phyloP scores from a whole-genome alignment of 2,888 invertebrate genomes.

The Idaea dimidiata region DNA sequence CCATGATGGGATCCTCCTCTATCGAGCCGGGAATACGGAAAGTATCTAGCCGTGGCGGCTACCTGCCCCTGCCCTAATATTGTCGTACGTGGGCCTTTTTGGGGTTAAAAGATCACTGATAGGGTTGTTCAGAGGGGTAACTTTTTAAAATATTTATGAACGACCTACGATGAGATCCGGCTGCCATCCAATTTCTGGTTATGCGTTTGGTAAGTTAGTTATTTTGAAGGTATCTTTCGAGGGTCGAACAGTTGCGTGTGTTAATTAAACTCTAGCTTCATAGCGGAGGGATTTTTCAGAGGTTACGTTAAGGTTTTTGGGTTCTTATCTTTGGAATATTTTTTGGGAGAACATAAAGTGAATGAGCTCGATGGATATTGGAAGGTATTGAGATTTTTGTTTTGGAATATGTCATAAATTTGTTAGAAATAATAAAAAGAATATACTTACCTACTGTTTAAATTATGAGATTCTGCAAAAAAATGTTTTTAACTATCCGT shows the following conservation, averaged over 20 bases:
- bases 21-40: slow-evolving; percentile 36
- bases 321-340: neutral
- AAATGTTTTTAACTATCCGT: no score
- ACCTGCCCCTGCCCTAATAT: slow-evolving; percentile 64
- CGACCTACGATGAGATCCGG: slow-evolving; percentile 59
- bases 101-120: slow-evolving; percentile 74
- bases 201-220: slow-evolving; percentile 77
- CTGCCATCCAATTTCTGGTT: slow-evolving; percentile 77
- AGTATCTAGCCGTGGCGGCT: neutral
- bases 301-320: slow-evolving; percentile 38
- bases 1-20: slow-evolving; percentile 72
- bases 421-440: neutral
- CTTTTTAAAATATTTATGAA: slow-evolving; percentile 80
- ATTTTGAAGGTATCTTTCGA: slow-evolving; percentile 59
- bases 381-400: neutral
- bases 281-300: slow-evolving; percentile 34
- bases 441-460: no score
- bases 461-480: no score
- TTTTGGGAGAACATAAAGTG: neutral
- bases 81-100: slow-evolving; percentile 57
- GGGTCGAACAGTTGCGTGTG: slow-evolving; percentile 66
- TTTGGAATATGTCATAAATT: neutral
- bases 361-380: slow-evolving; percentile 1
- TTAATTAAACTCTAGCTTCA: slow-evolving; percentile 69
- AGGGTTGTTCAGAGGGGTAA: slow-evolving; percentile 60